These are phyloP conservation scores for Acanthosepion pharaonis DNA, from an alignment of 2,888 invertebrate species.

Conservation along the genomic window DNA sequence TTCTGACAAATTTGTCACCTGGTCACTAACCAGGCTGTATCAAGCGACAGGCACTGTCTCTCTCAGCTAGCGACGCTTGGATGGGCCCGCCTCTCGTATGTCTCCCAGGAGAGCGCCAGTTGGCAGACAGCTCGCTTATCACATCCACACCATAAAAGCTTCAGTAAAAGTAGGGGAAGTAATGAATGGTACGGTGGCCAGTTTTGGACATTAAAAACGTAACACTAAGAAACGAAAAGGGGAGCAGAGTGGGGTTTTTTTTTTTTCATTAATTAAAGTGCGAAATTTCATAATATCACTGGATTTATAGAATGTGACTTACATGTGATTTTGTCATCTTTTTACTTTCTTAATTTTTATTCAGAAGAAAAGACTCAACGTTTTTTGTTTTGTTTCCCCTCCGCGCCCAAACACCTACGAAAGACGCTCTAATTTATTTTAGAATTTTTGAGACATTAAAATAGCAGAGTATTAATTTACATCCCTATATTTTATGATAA, in stretches of 20 bases:
- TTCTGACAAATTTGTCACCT: constrained; percentile 33
- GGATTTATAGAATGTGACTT: neutral
- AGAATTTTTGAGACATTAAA: no score
- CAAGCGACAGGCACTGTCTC: neutral
- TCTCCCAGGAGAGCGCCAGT: neutral
- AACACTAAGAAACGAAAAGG: neutral
- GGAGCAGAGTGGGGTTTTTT: no score
- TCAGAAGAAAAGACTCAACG: no score
- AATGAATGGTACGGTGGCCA: neutral
- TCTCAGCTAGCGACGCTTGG: neutral
- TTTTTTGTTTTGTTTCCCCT: no score
- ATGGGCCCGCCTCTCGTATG: neutral
- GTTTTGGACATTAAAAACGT: neutral
- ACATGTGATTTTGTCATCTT: neutral
- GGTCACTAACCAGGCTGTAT: neutral
- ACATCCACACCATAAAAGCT: neutral
- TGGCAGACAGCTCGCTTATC: constrained; percentile 1
- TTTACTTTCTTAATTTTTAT: neutral
- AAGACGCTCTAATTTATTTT: no score
- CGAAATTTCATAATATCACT: no score
- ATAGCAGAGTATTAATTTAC: no score
- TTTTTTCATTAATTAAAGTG: no score
- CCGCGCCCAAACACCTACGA: no score
- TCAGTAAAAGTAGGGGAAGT: neutral
- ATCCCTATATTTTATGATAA: no score